Evolutionary conservation across 2,797 vertebrate species (phyloP).

Genomic region (Chaenodraco wilsoni): DNA sequence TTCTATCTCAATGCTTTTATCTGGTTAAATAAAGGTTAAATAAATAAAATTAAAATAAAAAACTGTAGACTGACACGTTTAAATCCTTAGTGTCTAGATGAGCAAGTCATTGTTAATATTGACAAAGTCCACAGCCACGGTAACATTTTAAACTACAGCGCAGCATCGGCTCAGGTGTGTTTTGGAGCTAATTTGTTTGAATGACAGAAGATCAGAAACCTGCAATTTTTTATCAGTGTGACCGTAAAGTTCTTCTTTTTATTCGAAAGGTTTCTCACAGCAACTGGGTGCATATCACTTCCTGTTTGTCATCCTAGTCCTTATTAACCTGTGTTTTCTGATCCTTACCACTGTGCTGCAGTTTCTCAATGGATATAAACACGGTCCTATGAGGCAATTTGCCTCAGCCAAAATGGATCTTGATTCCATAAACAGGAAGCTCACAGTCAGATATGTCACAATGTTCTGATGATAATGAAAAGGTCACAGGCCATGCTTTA

Average conservation of each 20-base stretch:
- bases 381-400: neutral
- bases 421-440: slow-evolving; percentile 13
- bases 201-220: slow-evolving; percentile 21
- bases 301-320: slow-evolving; percentile 10
- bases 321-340: slow-evolving; percentile 26
- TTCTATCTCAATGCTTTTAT: too few relatives aligned
- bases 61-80: slow-evolving; percentile 6
- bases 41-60: too few relatives aligned
- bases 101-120: slow-evolving; percentile 16
- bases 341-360: slow-evolving; percentile 10
- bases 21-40: too few relatives aligned
- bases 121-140: slow-evolving; percentile 9
- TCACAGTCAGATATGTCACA: neutral
- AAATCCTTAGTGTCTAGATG: neutral
- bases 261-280: slow-evolving; percentile 5
- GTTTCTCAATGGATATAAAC: slow-evolving; percentile 15
- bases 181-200: slow-evolving; percentile 47
- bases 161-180: slow-evolving; percentile 19
- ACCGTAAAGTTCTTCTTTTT: slow-evolving; percentile 15
- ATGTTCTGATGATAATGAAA: neutral
- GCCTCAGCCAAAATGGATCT: slow-evolving; percentile 6
- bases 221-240: slow-evolving; percentile 22
- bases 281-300: slow-evolving; percentile 2
- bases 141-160: slow-evolving; percentile 5
- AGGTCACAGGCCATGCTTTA: neutral